Evolutionary conservation across 1,140 invertebrate genomes (phyloP).

Genomic region (Carposina sasakii): DNA sequence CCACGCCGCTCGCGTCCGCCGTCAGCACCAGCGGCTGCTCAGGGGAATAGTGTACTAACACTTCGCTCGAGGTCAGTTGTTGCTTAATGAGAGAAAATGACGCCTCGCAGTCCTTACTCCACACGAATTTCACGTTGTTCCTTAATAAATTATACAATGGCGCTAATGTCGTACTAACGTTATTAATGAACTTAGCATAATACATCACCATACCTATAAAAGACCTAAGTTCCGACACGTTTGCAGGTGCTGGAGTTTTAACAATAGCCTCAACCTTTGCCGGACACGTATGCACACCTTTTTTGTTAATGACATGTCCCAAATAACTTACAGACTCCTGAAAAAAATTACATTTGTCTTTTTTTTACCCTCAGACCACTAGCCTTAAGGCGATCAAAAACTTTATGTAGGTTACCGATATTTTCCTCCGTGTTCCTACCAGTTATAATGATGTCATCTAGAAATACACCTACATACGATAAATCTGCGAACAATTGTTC

Average conservation of each 20-base stretch:
- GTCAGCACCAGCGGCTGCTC: conserved; percentile 16
- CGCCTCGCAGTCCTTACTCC: conserved; percentile 1
- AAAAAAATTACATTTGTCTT: conserved; percentile 25
- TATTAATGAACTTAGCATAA: conserved; percentile 46
- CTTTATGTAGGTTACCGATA: not conserved
- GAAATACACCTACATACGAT: not conserved
- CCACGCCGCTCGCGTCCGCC: conserved; percentile 23
- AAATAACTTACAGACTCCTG: conserved; percentile 32
- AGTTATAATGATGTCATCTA: not conserved
- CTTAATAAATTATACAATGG: not conserved
- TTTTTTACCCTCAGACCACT: conserved; percentile 22
- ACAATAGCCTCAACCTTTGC: conserved; percentile 37
- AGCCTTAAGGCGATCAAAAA: conserved; percentile 15
- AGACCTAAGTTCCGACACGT: conserved; percentile 28
- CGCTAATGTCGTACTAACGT: conserved; percentile 17
- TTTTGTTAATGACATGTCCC: conserved; percentile 30
- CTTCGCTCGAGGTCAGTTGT: conserved; percentile 1
- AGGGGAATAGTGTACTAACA: conserved; percentile 22
- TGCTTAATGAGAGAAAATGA: conserved; percentile 1
- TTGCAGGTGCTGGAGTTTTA: conserved; percentile 25
- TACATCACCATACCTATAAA: conserved; percentile 42
- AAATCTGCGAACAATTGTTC: conserved; percentile 4
- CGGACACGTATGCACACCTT: conserved; percentile 28
- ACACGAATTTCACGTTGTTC: not conserved
- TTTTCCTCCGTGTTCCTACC: not conserved